Conservation (phyloP, 2,888 invertebrate species). For the Eueremaeus valkanovi region DNA sequence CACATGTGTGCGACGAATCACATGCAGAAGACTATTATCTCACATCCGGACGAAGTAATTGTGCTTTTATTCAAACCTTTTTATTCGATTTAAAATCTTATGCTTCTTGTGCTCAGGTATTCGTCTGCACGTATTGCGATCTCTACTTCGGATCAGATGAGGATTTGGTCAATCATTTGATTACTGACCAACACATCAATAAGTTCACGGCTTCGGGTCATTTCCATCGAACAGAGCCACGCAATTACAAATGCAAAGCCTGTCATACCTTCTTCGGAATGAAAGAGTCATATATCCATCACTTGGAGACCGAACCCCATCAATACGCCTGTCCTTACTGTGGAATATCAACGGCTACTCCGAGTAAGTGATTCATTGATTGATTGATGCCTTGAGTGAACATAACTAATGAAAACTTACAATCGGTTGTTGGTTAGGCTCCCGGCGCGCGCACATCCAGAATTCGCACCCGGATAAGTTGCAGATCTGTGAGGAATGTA, state of each 20-base stretch:
- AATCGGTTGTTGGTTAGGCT: conserved; percentile 37
- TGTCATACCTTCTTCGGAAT: conserved; percentile 49
- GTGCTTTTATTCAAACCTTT: background rate
- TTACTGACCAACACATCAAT: conserved; percentile 47
- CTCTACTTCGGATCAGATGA: conserved; percentile 47
- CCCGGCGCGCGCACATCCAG: conserved; percentile 48
- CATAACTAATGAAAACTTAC: background rate
- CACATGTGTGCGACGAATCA: conserved; percentile 40
- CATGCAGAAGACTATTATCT: conserved; percentile 42
- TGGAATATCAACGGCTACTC: conserved; percentile 48
- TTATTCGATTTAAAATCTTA: background rate
- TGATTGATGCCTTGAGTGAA: too few relatives aligned
- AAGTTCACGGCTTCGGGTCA: conserved; percentile 44
- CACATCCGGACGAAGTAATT: conserved; percentile 41
- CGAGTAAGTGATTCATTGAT: conserved; percentile 39
- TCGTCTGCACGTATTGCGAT: conserved; percentile 46
- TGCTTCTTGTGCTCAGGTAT: conserved; percentile 2
- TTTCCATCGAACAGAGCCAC: conserved; percentile 47
- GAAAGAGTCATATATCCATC: conserved; percentile 48
- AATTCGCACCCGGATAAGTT: conserved; percentile 46
- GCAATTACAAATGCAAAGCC: conserved; percentile 48
- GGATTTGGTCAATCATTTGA: conserved; percentile 46
- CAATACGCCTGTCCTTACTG: conserved; percentile 48
- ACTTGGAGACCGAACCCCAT: conserved; percentile 48
- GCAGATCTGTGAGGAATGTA: conserved; percentile 47